phyloP scores from a whole-genome alignment of 2,113 vertebrate genomes.

The Melospiza melodia region DNA sequence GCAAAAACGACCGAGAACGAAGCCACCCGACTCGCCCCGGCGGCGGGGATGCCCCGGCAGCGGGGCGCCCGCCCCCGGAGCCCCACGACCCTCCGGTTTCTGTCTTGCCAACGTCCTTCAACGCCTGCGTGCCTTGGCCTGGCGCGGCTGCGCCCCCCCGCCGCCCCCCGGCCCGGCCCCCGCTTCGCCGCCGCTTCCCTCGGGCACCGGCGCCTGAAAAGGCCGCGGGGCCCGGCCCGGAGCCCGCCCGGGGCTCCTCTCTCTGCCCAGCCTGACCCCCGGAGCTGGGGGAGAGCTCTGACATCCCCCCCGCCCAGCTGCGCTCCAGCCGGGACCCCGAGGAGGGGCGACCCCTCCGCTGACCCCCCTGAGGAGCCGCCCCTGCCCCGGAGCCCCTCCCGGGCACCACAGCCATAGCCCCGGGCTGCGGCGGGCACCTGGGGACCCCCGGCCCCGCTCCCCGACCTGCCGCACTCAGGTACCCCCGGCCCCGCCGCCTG shows the following conservation, averaged over 20 bases:
- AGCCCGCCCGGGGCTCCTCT: not conserved
- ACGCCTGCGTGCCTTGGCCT: conserved; percentile 88
- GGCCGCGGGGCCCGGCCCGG: not conserved
- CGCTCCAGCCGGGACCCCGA: not conserved
- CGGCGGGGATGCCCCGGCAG: not conserved
- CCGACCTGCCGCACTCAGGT: conserved; percentile 34
- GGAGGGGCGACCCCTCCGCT: not conserved
- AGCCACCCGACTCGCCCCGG: not conserved
- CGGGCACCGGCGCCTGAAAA: not conserved
- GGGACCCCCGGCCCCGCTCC: not conserved
- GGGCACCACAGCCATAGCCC: conserved; percentile 40
- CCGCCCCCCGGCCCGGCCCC: conserved; percentile 58
- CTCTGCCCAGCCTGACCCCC: not conserved
- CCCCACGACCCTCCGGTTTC: conserved; percentile 13
- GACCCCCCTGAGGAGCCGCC: no score
- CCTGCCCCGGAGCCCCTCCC: no score
- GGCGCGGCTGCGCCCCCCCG: conserved; percentile 72
- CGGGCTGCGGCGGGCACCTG: not conserved
- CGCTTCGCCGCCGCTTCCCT: conserved; percentile 9
- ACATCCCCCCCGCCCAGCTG: not conserved
- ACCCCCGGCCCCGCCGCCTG: not conserved
- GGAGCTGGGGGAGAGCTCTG: not conserved
- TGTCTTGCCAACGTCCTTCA: conserved; percentile 81
- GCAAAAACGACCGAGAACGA: conserved; percentile 14
- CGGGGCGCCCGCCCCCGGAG: not conserved